phyloP scores from a whole-genome alignment of 2,113 vertebrate genomes.

The Dicrurus megarhynchus region DNA sequence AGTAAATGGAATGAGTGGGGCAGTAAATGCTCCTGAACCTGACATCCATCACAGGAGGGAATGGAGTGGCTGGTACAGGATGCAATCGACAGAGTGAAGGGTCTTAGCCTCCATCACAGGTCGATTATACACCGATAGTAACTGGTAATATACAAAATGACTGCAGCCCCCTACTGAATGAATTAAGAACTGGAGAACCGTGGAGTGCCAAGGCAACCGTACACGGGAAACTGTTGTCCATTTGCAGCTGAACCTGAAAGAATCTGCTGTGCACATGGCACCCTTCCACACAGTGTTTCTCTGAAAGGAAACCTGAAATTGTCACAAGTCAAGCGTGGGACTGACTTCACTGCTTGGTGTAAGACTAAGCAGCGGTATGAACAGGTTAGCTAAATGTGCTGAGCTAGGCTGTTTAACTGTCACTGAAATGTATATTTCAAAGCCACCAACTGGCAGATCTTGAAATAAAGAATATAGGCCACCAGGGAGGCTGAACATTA shows the following conservation, averaged over 20 bases:
- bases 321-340: accelerated
- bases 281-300: neutral
- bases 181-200: accelerated
- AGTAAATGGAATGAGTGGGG: neutral
- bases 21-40: neutral
- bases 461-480: neutral
- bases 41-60: neutral
- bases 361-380: neutral
- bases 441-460: neutral
- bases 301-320: neutral
- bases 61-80: neutral
- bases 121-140: neutral
- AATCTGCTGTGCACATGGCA: neutral
- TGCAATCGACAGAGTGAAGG: neutral
- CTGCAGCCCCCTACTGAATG: neutral
- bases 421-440: neutral
- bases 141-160: neutral
- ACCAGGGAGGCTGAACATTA: neutral
- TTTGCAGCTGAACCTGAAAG: neutral
- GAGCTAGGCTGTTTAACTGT: neutral
- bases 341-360: neutral
- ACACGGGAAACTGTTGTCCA: neutral
- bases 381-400: neutral
- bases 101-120: neutral
- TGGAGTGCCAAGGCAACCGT: neutral